Evolutionary conservation across 2,888 invertebrate genomes (phyloP), one percentile per base, ranked within the genome.

Genomic region (Lymantria monacha): DNA sequence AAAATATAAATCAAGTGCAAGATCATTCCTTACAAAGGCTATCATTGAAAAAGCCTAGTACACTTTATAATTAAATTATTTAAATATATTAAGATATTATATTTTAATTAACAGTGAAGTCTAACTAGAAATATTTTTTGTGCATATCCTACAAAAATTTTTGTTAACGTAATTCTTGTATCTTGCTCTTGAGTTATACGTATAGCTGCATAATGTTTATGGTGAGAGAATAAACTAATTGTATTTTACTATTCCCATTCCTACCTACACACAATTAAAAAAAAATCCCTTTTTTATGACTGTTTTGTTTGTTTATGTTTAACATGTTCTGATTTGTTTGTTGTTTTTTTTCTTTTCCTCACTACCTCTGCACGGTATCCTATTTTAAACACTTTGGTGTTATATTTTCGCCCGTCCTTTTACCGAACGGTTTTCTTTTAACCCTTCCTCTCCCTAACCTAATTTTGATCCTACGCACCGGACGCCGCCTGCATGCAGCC

Each of bases 401-500:
- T 85, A 78, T 81, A 85, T 83, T 82, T 76, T 74, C 64, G 51
- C 72, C 76, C 73, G 56, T 14, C 75, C 85, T 82, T 71, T 88
- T 84, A 86, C 88, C 87, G 66, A 76, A 84, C 74, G 87, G 87
- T 88, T 87, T 83, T 81, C 72, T 83, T 87, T 83, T 64, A 53
- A 76, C 83, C 70, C 59, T 42, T 69, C 79, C 77, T 61, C 43
- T 76, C 83, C 77, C 10, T 56, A 44, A 69, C 77, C 81, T 63
- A 69, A 79, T 81, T 81, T 79, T 77, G 63, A 81, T 76, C 83
- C 85, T 74, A 69, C 83, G 81, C 86, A 86, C 84, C 79, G 89
- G 90, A 89, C 87, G 88, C 88, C 87, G 91, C 91, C 90, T 91
- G 92, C 92, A 91, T 93, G 87, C 92, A 99, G 99, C 99, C 93